A percentile compares a stretch with the other conserved stretches of the same genome.
Evolutionary conservation across 2,113 vertebrate species (phyloP).

Genomic region (Pyrgilauda ruficollis): DNA sequence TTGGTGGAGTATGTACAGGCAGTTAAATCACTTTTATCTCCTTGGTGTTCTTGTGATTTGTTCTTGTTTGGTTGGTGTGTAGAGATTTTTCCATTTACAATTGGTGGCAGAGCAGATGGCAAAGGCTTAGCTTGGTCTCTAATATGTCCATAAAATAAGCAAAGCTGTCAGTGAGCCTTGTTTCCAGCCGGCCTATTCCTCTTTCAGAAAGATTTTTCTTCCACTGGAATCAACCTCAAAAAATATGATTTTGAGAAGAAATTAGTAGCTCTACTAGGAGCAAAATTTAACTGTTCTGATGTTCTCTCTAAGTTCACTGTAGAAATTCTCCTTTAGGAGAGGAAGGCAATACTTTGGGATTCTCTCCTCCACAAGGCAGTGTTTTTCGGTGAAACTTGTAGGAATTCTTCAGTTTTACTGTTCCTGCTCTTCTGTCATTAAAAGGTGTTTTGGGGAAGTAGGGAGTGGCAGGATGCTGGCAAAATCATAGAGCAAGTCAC

Average conservation of each 20-base stretch:
- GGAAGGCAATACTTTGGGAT: background rate
- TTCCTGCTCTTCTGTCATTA: background rate
- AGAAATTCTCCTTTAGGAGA: background rate
- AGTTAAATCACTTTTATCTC: slow-evolving; percentile 65
- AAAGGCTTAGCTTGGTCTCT: slow-evolving; percentile 44
- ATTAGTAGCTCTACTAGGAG: background rate
- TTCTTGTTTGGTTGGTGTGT: background rate
- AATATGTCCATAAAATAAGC: slow-evolving; percentile 49
- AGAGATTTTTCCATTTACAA: background rate
- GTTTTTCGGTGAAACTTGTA: background rate
- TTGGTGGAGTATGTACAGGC: background rate
- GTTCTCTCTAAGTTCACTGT: background rate
- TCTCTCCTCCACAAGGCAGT: background rate
- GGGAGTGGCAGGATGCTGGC: background rate
- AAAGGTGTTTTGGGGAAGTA: background rate
- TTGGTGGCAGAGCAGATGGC: slow-evolving; percentile 56
- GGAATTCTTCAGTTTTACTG: background rate
- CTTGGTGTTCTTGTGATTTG: slow-evolving; percentile 27
- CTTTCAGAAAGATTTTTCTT: slow-evolving; percentile 27
- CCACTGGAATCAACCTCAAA: background rate
- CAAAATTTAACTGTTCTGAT: background rate
- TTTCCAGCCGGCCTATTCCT: slow-evolving; percentile 1
- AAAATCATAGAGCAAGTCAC: background rate
- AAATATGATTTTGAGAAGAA: slow-evolving; percentile 14
- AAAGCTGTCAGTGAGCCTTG: slow-evolving; percentile 3